These are phyloP conservation scores for Leiothrix lutea DNA, from an alignment of 2,113 vertebrate genomes.

Conservation along the genomic window DNA sequence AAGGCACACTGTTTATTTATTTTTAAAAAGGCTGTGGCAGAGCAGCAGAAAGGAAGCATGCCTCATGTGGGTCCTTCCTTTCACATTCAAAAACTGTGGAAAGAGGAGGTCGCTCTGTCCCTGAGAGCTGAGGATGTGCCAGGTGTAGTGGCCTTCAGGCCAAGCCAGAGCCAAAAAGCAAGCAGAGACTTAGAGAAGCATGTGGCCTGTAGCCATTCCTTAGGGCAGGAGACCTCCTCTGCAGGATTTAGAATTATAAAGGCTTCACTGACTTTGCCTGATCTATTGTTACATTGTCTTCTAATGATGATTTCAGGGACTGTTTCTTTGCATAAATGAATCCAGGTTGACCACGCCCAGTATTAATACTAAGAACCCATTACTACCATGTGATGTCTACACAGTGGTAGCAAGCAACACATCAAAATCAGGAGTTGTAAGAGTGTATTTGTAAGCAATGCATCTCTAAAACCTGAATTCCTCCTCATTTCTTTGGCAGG, in stretches of 20 bases:
- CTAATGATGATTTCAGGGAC: background rate
- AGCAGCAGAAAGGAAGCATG: background rate
- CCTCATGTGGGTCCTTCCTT: background rate
- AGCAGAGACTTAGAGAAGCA: background rate
- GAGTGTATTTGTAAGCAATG: background rate
- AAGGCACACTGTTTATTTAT: background rate
- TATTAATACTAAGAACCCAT: background rate
- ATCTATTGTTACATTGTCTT: background rate
- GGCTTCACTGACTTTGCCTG: background rate
- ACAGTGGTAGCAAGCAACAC: background rate
- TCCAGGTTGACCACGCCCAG: background rate
- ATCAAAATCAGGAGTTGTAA: background rate
- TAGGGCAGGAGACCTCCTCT: background rate
- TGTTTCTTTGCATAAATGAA: background rate
- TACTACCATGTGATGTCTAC: background rate
- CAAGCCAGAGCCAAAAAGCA: background rate
- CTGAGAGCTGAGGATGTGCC: background rate
- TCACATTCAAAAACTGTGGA: background rate
- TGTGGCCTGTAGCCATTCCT: fast-evolving
- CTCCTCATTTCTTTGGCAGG: background rate
- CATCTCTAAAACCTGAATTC: background rate
- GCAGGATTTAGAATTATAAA: background rate
- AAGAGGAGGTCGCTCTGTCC: fast-evolving
- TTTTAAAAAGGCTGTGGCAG: background rate
- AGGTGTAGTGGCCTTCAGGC: background rate